Evolutionary conservation across 2,113 vertebrate species (phyloP).

Genomic region (Xenopus tropicalis): DNA sequence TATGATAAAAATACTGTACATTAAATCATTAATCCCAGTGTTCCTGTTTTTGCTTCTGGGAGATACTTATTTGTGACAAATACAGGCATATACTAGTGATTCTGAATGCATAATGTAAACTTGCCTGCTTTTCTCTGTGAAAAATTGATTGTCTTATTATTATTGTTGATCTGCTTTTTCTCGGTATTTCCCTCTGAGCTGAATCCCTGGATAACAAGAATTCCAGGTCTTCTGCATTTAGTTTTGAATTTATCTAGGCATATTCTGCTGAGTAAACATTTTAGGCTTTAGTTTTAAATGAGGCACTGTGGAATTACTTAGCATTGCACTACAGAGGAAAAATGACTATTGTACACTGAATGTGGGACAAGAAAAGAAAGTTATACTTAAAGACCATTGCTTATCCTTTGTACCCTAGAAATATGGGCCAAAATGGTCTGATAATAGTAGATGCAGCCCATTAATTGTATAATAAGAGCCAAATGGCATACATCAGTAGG

Average conservation of each 20-base stretch:
- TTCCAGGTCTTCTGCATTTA: constrained; percentile 24
- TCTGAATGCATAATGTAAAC: background rate
- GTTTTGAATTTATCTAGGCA: constrained; percentile 29
- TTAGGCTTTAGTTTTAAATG: constrained; percentile 23
- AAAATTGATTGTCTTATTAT: constrained; percentile 9
- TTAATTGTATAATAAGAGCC: constrained; percentile 25
- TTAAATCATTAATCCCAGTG: no score
- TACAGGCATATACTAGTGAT: background rate
- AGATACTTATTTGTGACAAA: background rate
- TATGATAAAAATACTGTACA: no score
- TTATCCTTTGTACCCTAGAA: background rate
- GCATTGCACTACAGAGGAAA: constrained; percentile 26
- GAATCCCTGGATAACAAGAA: constrained; percentile 25
- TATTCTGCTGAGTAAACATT: constrained; percentile 36
- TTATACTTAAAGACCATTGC: background rate
- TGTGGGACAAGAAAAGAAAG: background rate
- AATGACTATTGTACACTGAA: constrained; percentile 23
- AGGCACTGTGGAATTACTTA: constrained; percentile 39
- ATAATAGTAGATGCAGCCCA: constrained; percentile 10
- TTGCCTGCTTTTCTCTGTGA: background rate
- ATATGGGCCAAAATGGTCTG: constrained; percentile 1
- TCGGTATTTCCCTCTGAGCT: constrained; percentile 21
- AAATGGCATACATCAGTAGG: constrained; percentile 9
- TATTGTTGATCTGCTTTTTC: constrained; percentile 19
- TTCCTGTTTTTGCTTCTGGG: background rate